A percentile compares a stretch with the other conserved stretches of the same genome.
Evolutionary conservation across 2,888 invertebrate species (phyloP).

Genomic region (Sphecodes monilicornis): DNA sequence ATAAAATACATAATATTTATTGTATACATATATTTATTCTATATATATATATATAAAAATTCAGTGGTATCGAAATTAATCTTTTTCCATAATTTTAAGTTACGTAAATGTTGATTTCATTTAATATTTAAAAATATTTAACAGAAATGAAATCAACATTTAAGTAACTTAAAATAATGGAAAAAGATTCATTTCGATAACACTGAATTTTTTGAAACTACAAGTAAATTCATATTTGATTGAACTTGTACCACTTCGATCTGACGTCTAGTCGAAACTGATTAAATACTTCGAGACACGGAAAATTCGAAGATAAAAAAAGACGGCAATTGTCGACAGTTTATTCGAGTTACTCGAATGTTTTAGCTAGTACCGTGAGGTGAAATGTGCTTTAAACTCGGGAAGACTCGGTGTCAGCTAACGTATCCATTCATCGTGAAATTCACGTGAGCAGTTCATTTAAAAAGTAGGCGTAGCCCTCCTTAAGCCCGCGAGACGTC

Average conservation of each 20-base stretch:
- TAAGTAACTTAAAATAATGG: neutral
- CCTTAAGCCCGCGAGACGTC: conserved; percentile 68
- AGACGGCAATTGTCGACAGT: conserved; percentile 11
- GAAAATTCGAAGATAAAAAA: conserved; percentile 14
- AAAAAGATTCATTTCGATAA: neutral
- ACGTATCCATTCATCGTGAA: conserved; percentile 59
- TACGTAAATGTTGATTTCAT: neutral
- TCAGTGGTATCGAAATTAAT: neutral
- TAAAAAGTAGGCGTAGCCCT: conserved; percentile 82
- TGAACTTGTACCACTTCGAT: neutral
- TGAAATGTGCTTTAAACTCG: neutral
- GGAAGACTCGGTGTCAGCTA: conserved; percentile 31
- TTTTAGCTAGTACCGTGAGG: neutral
- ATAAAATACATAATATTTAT: neutral
- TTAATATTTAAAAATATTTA: neutral
- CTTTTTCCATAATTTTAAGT: neutral
- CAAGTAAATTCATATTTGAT: neutral
- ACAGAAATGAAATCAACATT: neutral
- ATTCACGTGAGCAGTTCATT: conserved; percentile 81
- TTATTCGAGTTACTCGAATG: neutral
- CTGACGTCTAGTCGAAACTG: conserved; percentile 19
- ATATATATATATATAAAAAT: neutral
- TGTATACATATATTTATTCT: neutral
- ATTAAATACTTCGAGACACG: neutral
- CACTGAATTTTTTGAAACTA: neutral